Conservation (phyloP, 2,888 invertebrate genomes). For the Drosophila antonietae region DNA sequence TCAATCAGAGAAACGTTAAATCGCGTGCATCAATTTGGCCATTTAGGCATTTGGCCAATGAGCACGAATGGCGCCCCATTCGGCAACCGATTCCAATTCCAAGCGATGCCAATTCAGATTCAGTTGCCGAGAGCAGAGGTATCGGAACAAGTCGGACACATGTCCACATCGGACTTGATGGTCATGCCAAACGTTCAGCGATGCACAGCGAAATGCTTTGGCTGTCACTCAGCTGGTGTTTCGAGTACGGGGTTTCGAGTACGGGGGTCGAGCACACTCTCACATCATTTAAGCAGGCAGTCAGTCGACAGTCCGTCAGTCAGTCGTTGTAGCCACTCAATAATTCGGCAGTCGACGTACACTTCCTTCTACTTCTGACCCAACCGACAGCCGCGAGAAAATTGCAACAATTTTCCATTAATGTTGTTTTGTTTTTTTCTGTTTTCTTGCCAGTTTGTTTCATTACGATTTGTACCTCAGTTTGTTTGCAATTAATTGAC, state of each 20-base stretch:
- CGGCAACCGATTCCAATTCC: slow-evolving; percentile 22
- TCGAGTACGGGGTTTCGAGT: slow-evolving; percentile 17
- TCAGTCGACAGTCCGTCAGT: slow-evolving; percentile 36
- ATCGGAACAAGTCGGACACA: slow-evolving; percentile 54
- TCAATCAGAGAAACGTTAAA: slow-evolving; percentile 78
- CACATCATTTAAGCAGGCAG: slow-evolving; percentile 45
- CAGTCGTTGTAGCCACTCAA: slow-evolving; percentile 57
- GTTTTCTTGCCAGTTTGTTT: slow-evolving; percentile 40
- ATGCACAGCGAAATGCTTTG: slow-evolving; percentile 71
- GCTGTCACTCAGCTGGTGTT: slow-evolving; percentile 42
- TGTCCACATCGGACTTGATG: slow-evolving; percentile 42
- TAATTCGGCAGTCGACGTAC: slow-evolving; percentile 75
- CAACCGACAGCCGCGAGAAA: slow-evolving; percentile 67
- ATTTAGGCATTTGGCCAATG: slow-evolving; percentile 50
- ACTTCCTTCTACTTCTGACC: slow-evolving; percentile 59
- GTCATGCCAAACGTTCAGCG: slow-evolving; percentile 57
- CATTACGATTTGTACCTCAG: slow-evolving; percentile 59
- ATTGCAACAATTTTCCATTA: slow-evolving; percentile 75
- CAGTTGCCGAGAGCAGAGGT: background rate
- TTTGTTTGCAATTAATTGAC: slow-evolving; percentile 76
- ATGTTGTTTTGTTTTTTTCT: slow-evolving; percentile 22
- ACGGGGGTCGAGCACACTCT: slow-evolving; percentile 29
- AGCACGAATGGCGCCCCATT: slow-evolving; percentile 54
- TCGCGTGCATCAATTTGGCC: slow-evolving; percentile 78
- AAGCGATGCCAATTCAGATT: slow-evolving; percentile 18